phyloP scores from a whole-genome alignment of 2,113 vertebrate genomes.

The Aspiorhynchus laticeps region DNA sequence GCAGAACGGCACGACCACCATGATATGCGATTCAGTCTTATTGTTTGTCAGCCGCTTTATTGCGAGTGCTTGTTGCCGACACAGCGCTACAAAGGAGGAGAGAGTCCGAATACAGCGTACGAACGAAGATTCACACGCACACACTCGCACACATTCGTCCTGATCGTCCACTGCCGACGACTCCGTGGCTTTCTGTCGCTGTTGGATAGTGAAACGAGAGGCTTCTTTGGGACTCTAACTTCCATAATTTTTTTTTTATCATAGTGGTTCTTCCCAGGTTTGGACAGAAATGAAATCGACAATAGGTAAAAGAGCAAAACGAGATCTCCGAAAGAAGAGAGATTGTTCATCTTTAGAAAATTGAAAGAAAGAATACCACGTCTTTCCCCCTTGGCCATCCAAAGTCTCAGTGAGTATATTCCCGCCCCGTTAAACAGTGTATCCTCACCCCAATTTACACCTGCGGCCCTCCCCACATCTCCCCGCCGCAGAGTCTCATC shows the following conservation, averaged over 20 bases:
- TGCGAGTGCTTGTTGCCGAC: conserved; percentile 48
- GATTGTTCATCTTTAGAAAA: conserved; percentile 49
- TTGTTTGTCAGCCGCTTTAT: conserved; percentile 54
- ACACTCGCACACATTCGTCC: background rate
- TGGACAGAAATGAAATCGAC: conserved; percentile 28
- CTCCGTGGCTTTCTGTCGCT: conserved; percentile 33
- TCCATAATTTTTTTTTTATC: background rate
- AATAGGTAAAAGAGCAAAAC: conserved; percentile 29
- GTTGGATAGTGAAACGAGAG: background rate
- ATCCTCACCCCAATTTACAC: background rate
- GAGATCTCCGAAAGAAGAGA: conserved; percentile 30
- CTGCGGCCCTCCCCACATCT: too few species aligned
- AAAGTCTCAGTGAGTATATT: conserved; percentile 11
- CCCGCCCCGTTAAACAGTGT: background rate
- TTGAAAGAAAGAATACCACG: conserved; percentile 35
- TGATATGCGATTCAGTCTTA: background rate
- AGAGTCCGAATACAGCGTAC: conserved; percentile 2
- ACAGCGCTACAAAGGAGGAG: conserved; percentile 15
- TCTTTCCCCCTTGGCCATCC: conserved; percentile 36
- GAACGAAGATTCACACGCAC: background rate
- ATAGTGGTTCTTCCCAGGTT: conserved; percentile 58
- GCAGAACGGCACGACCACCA: background rate
- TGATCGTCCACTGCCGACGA: background rate
- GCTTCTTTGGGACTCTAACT: conserved; percentile 3
- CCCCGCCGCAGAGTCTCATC: conserved; percentile 78